Conservation (phyloP, 2,797 vertebrate genomes). For the Scomberomorus guttatus region DNA sequence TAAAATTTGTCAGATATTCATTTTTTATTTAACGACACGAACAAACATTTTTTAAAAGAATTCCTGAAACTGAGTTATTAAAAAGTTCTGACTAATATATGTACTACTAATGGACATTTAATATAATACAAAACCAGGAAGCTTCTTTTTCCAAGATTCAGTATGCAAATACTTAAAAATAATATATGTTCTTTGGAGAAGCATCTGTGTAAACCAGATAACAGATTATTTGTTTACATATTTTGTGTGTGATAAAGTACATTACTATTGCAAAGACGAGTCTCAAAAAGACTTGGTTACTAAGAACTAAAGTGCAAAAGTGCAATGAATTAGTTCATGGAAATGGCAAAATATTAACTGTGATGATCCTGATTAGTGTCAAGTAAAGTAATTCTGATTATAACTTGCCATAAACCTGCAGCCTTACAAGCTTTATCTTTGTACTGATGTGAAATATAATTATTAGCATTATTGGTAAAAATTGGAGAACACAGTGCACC, state of each 20-base stretch:
- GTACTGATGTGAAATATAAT: not conserved
- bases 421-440: not conserved
- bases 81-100: not conserved
- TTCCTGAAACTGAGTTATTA: not conserved
- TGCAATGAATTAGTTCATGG: not conserved
- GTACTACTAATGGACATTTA: not conserved
- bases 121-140: not conserved
- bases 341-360: not conserved
- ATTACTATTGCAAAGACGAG: not conserved
- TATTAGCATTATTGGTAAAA: not conserved
- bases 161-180: not conserved
- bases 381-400: not conserved
- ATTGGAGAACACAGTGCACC: not conserved
- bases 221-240: not conserved
- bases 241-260: not conserved
- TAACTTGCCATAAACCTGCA: not conserved
- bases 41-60: not conserved
- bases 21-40: no score
- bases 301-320: not conserved
- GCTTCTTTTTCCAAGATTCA: not conserved
- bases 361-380: not conserved
- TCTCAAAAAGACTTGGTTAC: not conserved
- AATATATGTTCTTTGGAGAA: not conserved
- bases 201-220: not conserved
- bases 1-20: not conserved